phyloP scores from a whole-genome alignment of 2,113 vertebrate species.

The Catharus fuscescens region DNA sequence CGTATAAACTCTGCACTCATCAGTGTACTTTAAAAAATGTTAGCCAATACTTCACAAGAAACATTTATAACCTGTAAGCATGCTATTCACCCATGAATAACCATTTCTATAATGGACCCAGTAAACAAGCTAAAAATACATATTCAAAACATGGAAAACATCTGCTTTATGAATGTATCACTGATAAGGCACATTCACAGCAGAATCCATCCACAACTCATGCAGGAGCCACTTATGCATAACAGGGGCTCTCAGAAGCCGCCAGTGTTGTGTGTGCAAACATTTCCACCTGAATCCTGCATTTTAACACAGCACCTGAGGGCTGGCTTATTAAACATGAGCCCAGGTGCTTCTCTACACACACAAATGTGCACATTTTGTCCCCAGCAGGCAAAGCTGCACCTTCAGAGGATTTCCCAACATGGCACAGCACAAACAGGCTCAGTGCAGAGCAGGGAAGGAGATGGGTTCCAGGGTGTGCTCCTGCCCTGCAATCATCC shows the following conservation, averaged over 20 bases:
- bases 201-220: not conserved
- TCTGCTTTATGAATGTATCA: not conserved
- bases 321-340: not conserved
- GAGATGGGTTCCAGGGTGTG: fast-evolving
- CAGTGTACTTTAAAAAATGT: not conserved
- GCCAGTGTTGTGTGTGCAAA: not conserved
- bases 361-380: fast-evolving
- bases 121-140: constrained; percentile 39
- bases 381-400: not conserved
- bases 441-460: not conserved
- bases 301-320: not conserved
- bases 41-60: not conserved
- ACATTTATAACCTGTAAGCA: not conserved
- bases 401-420: not conserved
- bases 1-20: not conserved
- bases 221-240: not conserved
- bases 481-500: not conserved
- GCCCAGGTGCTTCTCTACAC: not conserved
- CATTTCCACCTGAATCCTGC: not conserved
- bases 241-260: not conserved
- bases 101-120: not conserved
- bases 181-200: not conserved
- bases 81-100: not conserved
- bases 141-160: not conserved
- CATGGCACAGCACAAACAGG: fast-evolving